Percentiles rank a stretch among this genome's conserved stretches.
Conservation (phyloP, 2,113 vertebrate species). For the Orycteropus afer region DNA sequence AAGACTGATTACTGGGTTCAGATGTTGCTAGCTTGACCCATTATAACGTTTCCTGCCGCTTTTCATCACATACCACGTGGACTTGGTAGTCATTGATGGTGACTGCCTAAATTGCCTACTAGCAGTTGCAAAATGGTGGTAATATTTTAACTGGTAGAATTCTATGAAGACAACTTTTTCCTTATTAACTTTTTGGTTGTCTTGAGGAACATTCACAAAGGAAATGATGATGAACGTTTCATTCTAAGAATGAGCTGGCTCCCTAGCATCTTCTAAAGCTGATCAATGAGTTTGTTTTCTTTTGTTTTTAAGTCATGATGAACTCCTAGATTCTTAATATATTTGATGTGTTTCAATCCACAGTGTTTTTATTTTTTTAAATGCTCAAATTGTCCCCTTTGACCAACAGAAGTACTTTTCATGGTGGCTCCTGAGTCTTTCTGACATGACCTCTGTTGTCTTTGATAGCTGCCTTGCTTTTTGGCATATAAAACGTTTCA, state of each 20-base stretch:
- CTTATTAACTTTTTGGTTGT: background rate
- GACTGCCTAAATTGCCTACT: background rate
- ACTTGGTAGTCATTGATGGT: background rate
- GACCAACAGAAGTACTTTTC: background rate
- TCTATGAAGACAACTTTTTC: background rate
- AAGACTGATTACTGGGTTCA: background rate
- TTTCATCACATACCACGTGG: background rate
- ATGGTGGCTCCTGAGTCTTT: background rate
- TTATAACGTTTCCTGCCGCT: background rate
- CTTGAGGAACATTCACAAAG: background rate
- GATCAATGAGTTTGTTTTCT: background rate
- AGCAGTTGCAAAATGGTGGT: background rate
- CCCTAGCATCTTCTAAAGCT: background rate
- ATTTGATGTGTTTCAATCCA: background rate
- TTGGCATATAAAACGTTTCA: background rate
- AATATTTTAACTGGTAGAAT: background rate
- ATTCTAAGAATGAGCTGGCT: background rate
- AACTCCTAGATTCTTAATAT: background rate
- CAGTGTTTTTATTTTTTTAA: too few relatives aligned
- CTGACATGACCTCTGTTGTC: background rate
- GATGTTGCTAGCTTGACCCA: background rate
- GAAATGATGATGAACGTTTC: background rate
- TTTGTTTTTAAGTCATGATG: background rate
- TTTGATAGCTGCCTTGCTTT: background rate
- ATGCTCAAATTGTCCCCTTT: background rate